phyloP scores from a whole-genome alignment of 1,140 invertebrate genomes.

The Ips nitidus region DNA sequence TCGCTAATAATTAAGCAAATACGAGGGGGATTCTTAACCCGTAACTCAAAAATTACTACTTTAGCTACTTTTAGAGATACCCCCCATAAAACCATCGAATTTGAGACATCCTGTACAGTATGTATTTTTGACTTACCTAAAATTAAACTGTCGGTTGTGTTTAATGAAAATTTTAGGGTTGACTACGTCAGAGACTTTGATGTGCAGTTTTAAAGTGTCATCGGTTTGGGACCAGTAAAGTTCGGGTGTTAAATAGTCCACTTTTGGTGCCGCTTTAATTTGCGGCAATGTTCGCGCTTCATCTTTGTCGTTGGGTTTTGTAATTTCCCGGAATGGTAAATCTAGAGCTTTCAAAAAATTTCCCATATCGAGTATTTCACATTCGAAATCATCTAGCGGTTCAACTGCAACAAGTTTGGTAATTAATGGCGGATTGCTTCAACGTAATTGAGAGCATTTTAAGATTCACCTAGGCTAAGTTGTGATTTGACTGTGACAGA shows the following conservation, averaged over 20 bases:
- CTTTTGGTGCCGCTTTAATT: slow-evolving; percentile 38
- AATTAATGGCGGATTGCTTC: background rate
- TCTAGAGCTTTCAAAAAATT: slow-evolving; percentile 16
- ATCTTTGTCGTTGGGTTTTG: background rate
- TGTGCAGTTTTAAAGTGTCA: slow-evolving; percentile 34
- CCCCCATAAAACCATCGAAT: background rate
- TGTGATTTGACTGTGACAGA: too few species aligned
- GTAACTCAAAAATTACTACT: background rate
- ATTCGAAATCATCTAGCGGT: slow-evolving; percentile 20
- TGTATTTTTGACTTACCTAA: slow-evolving; percentile 37
- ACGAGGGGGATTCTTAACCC: background rate
- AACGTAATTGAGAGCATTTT: too few species aligned
- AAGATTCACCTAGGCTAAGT: too few species aligned
- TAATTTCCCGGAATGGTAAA: slow-evolving; percentile 4
- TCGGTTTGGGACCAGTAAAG: slow-evolving; percentile 44
- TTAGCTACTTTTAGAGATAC: background rate
- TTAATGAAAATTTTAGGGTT: slow-evolving; percentile 35
- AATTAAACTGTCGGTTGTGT: slow-evolving; percentile 38
- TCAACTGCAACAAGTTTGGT: background rate
- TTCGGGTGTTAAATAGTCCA: slow-evolving; percentile 40
- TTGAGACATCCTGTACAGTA: background rate
- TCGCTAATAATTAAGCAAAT: background rate
- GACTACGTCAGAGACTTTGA: slow-evolving; percentile 37
- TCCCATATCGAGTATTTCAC: slow-evolving; percentile 15
- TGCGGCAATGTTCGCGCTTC: slow-evolving; percentile 24